Evolutionary conservation across 2,797 vertebrate species (phyloP).

Genomic region (Lepilemur septentrionalis): DNA sequence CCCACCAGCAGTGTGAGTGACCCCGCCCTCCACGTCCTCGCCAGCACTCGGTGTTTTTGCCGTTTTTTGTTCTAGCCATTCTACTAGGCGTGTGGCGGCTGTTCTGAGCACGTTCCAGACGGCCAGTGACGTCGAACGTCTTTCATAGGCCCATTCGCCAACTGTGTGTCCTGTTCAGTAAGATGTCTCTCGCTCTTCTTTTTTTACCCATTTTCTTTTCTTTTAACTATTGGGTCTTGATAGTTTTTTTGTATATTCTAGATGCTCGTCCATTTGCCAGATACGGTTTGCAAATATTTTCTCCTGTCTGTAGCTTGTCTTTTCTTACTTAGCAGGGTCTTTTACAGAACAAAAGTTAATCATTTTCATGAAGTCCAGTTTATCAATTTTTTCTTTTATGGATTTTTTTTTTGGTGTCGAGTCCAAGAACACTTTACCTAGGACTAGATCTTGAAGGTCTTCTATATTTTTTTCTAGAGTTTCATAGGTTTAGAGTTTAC

Average conservation of each 20-base stretch:
- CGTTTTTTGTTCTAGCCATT: not conserved
- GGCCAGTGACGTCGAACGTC: not conserved
- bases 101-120: not conserved
- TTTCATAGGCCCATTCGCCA: not conserved
- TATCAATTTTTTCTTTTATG: not conserved
- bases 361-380: not conserved
- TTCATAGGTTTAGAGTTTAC: not conserved
- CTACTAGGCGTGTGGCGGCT: rapidly evolving
- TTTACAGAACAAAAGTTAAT: not conserved
- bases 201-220: not conserved
- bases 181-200: not conserved
- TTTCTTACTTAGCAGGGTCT: not conserved
- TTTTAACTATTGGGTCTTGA: not conserved
- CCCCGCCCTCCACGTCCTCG: too few species aligned
- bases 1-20: too few species aligned
- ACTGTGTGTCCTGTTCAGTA: not conserved
- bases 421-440: not conserved
- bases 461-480: not conserved
- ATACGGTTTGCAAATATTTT: not conserved
- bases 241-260: not conserved
- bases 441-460: not conserved
- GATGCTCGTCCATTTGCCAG: not conserved
- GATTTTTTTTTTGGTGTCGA: not conserved
- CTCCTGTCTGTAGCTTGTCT: not conserved
- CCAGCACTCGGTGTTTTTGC: too few species aligned